Conservation (phyloP, 2,113 vertebrate species). For the Mesembrinibis cayennensis region DNA sequence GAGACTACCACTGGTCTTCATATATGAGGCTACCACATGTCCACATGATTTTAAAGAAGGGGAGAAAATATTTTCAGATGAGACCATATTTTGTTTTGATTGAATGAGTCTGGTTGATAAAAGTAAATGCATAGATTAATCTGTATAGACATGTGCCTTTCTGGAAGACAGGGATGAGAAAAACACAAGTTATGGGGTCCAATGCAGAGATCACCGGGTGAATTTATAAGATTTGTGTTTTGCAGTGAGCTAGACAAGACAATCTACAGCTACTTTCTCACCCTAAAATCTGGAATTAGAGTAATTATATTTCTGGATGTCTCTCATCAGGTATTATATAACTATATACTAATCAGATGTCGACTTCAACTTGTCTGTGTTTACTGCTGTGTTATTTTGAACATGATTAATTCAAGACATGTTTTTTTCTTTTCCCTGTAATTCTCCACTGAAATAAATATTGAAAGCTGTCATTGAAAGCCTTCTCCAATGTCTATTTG, state of each 20-base stretch:
- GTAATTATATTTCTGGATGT: not conserved
- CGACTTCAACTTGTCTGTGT: not conserved
- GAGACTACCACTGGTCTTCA: not conserved
- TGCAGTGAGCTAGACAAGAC: not conserved
- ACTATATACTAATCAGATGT: not conserved
- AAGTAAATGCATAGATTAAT: not conserved
- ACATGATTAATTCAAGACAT: not conserved
- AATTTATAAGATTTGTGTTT: not conserved
- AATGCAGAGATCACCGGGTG: not conserved
- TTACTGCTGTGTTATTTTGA: not conserved
- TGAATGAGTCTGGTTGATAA: not conserved
- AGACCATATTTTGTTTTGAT: not conserved
- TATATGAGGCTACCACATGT: not conserved
- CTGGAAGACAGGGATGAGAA: not conserved
- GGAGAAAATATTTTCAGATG: not conserved
- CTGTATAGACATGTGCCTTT: not conserved
- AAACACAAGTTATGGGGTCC: not conserved
- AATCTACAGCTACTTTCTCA: not conserved
- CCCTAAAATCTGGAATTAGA: not conserved
- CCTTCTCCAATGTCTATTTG: conserved; percentile 19
- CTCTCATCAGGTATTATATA: not conserved
- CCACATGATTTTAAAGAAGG: not conserved
- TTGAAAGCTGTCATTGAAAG: not conserved
- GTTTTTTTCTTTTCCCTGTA: not conserved
- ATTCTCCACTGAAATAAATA: conserved; percentile 7